phyloP scores from a whole-genome alignment of 1,140 invertebrate genomes.

The Aradophagus sp. region DNA sequence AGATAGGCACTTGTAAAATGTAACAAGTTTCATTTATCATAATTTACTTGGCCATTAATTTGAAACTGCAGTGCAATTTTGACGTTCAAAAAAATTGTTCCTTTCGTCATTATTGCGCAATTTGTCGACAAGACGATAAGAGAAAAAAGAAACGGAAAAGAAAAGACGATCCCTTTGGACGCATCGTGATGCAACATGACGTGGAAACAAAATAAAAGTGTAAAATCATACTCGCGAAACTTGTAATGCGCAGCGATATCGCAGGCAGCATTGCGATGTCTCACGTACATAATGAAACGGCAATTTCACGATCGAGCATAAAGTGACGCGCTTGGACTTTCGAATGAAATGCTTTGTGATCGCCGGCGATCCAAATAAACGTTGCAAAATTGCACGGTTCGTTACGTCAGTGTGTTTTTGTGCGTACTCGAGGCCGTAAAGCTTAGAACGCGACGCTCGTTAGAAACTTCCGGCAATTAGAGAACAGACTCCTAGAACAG shows the following conservation, averaged over 20 bases:
- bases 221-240: slow-evolving; percentile 12
- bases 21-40: no score
- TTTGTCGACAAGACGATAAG: no score
- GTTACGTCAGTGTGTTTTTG: slow-evolving; percentile 35
- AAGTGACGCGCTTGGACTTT: slow-evolving; percentile 19
- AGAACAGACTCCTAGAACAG: slow-evolving; percentile 24
- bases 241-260: slow-evolving; percentile 4
- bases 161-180: slow-evolving; percentile 1
- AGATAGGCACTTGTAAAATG: no score
- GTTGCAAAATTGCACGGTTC: slow-evolving; percentile 49
- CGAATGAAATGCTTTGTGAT: slow-evolving; percentile 28
- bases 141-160: no score
- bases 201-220: slow-evolving; percentile 7
- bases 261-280: slow-evolving; percentile 4
- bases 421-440: slow-evolving; percentile 23
- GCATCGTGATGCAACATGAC: slow-evolving; percentile 2
- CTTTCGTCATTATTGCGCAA: no score
- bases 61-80: no score
- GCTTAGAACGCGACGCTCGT: slow-evolving; percentile 33
- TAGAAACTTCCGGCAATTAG: slow-evolving; percentile 54
- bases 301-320: slow-evolving; percentile 26
- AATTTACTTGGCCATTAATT: no score
- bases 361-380: slow-evolving; percentile 32
- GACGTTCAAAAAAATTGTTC: no score
- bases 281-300: slow-evolving; percentile 23